Base-by-base conservation (phyloP, 1,140 invertebrate species). In the Teleopsis dalmanni region DNA sequence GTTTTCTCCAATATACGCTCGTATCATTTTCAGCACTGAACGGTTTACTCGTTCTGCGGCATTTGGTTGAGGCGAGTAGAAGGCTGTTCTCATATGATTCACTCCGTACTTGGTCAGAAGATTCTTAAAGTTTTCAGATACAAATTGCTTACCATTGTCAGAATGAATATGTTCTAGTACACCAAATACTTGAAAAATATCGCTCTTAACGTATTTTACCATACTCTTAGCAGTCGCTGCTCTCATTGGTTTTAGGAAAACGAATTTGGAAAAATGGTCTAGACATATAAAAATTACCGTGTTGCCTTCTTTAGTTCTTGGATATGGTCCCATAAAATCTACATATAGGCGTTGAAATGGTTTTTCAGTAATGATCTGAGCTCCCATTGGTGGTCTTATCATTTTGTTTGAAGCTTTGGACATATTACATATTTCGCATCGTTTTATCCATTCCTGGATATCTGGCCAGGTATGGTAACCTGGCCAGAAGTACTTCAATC, bases 21-120 rank as follows among this genome's bases (percentile, higher is more conserved):
- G 23, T 31, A 45, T 50, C 4, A 13, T 35, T n/a, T 33, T 34
- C 10, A 50, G 44, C 2, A 38, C n/a, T 16, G 48, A 37, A 7
- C 48, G 21, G 27, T 50, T 50, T 8, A 44, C 48, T 13, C 48
- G 31, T 16, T 50, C 42, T 16, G 35, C 35, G 3, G 48, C 48
- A 44, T 50, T 50, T 2, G 34, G 23, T 37, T 50, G 42, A 2
- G 48, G 48, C 6, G 48, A 40, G 35, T 49, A 48, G 5, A 40
- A 10, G 11, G 35, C 33, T n/a, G 33, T 41, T 13, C 27, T 26
- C 4, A 22, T 41, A 26, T 41, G 38, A n/a, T 22, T 41, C 14
- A 41, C 21, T 3, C 38, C 38, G 21, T 23, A 41, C 13, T 26
- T 22, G 10, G 22, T 42, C 1, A 44, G 10, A 9, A 50, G 13